A percentile compares a stretch with the other conserved stretches of the same genome.
phyloP scores from a whole-genome alignment of 2,797 vertebrate genomes.

The Leuciscus waleckii region DNA sequence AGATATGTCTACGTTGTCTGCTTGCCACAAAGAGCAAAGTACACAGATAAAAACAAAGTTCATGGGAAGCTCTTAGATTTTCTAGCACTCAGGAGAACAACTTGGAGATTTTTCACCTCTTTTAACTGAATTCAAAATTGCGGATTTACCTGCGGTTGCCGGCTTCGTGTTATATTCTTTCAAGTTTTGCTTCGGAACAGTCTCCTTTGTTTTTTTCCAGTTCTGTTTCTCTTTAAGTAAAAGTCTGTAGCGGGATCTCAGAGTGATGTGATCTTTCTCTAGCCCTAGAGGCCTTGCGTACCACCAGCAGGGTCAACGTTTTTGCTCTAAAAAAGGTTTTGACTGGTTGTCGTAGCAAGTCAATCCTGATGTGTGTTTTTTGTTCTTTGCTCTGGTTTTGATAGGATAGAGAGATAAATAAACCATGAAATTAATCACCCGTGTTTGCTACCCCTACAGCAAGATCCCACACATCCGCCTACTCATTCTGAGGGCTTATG shows the following conservation, averaged over 20 bases:
- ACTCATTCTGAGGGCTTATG: conserved; percentile 30
- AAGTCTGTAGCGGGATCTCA: background rate
- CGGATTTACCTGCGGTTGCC: background rate
- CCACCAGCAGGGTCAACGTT: conserved; percentile 14
- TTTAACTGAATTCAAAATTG: conserved; percentile 12
- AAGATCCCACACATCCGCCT: conserved; percentile 16
- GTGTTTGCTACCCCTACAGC: conserved; percentile 33
- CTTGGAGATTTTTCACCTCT: conserved; percentile 31
- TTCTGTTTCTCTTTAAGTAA: background rate
- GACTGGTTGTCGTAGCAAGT: conserved; percentile 52
- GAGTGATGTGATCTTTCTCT: conserved; percentile 2
- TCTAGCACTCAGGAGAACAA: conserved; percentile 30
- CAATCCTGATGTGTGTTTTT: conserved; percentile 36
- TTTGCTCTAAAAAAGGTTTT: conserved; percentile 42
- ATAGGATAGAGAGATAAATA: conserved; percentile 46
- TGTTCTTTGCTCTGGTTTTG: conserved; percentile 17
- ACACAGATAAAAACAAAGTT: conserved; percentile 34
- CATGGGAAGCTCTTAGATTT: conserved; percentile 11
- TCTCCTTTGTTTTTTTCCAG: conserved; percentile 31
- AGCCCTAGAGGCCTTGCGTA: background rate
- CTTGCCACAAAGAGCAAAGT: conserved; percentile 11
- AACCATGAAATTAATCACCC: conserved; percentile 52
- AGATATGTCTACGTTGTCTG: conserved; percentile 21
- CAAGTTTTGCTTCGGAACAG: background rate
- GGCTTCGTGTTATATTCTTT: background rate